Evolutionary conservation across 2,797 vertebrate species (phyloP), one percentile per base, ranked within the genome.

Genomic region (Alcedo atthis): DNA sequence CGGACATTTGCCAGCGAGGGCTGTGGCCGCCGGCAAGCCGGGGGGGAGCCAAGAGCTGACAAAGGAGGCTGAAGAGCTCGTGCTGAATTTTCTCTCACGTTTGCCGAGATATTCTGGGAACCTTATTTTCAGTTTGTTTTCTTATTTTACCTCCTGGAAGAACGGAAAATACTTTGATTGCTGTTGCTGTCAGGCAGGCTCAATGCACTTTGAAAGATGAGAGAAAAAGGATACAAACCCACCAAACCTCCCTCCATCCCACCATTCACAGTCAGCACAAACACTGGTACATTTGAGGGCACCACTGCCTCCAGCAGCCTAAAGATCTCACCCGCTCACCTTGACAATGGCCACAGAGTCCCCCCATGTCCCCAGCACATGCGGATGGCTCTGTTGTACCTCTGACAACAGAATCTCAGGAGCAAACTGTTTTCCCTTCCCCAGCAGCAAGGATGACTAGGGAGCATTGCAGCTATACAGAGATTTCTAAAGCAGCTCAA

Each of bases 121-220:
- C 32, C 83, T 88, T 55, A 74, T 76, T 92, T 88, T 83, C 68
- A 84, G 74, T 22, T 5, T 5, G 66, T 48, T 88, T 85, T 88
- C 77, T 80, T 86, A 85, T 66, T 94, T 91, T 64, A 82, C 85
- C 68, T 92, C 78, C 86, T 90, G 61, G 68, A 90, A 91, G 64
- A 94, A 82, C 9, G 5, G 61, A 45, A 93, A 91, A 58, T 33
- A 49, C 57, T 81, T 69, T 61, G 63, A 67, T 76, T 73, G 75
- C 84, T 75, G 58, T 7, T 90, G 57, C 80, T 86, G 77, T 59
- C 71, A 81, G 28, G 74, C 42, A 89, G 74, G 49, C 69, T 80
- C 9, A 2, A 70, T 32, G 21, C 45, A 42, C 82, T 93, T 51
- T 46, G 78, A 77, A 73, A 85, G 79, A 40, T n/a, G 73, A 81